Percentiles rank a stretch among this genome's conserved stretches.
phyloP scores from a whole-genome alignment of 1,140 invertebrate genomes.

The Drosophila chauvacae region DNA sequence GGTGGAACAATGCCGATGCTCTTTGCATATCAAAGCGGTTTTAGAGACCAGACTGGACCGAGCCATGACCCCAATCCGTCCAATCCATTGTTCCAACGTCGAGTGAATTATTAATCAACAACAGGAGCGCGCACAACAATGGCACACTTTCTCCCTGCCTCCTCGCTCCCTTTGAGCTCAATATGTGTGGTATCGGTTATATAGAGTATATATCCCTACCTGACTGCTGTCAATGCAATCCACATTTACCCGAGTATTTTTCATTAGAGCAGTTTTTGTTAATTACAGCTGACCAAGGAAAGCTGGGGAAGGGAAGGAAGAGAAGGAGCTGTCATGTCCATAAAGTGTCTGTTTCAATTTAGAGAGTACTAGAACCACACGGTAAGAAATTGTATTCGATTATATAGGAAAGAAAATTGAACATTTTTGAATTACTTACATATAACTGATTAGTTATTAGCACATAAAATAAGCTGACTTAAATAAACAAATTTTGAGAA shows the following conservation, averaged over 20 bases:
- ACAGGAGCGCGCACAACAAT: constrained; percentile 32
- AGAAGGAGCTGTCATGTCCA: constrained; percentile 17
- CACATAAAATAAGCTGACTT: neutral
- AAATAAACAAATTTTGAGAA: neutral
- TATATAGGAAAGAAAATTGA: too few relatives aligned
- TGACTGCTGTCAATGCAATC: constrained; percentile 39
- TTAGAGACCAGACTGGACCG: constrained; percentile 9
- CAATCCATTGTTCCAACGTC: constrained; percentile 39
- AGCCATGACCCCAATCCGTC: constrained; percentile 46
- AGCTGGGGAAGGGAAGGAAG: neutral
- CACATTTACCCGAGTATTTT: constrained; percentile 50
- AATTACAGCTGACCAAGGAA: constrained; percentile 47
- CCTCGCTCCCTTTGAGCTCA: too few relatives aligned
- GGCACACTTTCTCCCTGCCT: constrained; percentile 19
- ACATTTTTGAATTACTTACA: neutral
- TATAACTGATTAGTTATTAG: too few relatives aligned
- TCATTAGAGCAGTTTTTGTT: constrained; percentile 68
- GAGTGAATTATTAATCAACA: constrained; percentile 57
- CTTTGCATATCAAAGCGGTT: constrained; percentile 20
- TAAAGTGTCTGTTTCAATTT: constrained; percentile 66
- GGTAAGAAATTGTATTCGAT: neutral
- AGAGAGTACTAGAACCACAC: neutral
- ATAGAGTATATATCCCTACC: constrained; percentile 4
- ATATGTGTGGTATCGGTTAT: constrained; percentile 5
- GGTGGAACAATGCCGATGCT: constrained; percentile 11